Evolutionary conservation across 2,113 vertebrate species (phyloP).

Genomic region (Urocitellus parryii): DNA sequence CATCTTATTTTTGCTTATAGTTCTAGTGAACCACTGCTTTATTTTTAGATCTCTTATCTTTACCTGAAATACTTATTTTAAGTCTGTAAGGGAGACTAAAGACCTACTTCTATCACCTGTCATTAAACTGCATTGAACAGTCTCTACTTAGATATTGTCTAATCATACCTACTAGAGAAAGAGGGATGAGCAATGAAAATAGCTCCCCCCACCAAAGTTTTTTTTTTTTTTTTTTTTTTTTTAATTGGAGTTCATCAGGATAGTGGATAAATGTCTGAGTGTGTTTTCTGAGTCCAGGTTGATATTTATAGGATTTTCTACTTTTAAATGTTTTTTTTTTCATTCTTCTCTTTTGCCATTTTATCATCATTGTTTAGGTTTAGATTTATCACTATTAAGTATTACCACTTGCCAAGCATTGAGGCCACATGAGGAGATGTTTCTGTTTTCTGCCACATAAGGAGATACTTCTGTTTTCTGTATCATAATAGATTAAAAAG

Average conservation of each 20-base stretch:
- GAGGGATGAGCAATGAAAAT: not conserved
- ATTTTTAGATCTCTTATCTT: not conserved
- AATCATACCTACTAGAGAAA: not conserved
- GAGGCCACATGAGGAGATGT: not conserved
- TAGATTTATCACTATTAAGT: constrained; percentile 14
- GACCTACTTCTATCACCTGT: not conserved
- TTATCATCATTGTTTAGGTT: constrained; percentile 3
- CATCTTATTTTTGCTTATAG: not conserved
- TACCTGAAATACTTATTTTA: constrained; percentile 33
- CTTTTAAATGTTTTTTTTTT: constrained; percentile 11
- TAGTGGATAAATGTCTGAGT: not conserved
- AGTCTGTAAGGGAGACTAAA: not conserved
- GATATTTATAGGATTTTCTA: constrained; percentile 18
- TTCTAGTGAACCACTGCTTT: not conserved
- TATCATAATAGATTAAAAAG: not conserved
- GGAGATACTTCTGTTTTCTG: not conserved
- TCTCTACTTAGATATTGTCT: not conserved
- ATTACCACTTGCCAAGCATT: not conserved
- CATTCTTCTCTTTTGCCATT: constrained; percentile 47
- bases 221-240: not conserved
- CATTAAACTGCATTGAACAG: not conserved
- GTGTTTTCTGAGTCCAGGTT: not conserved
- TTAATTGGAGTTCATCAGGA: not conserved
- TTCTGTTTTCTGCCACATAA: not conserved
- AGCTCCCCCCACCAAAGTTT: no score